Base-by-base conservation (phyloP, 2,113 vertebrate species). In the Hippocampus guttulatus region DNA sequence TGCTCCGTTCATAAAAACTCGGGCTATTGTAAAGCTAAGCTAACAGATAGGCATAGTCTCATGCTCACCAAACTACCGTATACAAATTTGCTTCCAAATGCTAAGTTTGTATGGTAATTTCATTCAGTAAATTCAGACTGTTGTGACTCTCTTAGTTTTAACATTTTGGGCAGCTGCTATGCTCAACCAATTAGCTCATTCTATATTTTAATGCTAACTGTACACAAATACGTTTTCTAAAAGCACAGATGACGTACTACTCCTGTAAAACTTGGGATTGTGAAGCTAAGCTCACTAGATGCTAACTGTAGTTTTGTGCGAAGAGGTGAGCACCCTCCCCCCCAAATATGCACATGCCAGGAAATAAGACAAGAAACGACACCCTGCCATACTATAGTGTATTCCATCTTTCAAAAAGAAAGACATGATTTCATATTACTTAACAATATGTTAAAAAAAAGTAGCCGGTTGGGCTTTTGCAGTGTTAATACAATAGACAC, bases 401-500 rank as follows among this genome's bases (percentile, higher is more conserved):
- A 97, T 98, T 98, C 95, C 96, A 98, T 98, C 97, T 99, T 99
- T 99, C 97, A 98, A 98, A 98, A 99, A 98, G 96, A 99, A 99
- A 99, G 97, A 98, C 94, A 97, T 96, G 95, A 96, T 97, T 98
- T 96, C 97, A 98, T 99, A 98, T 97, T 95, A 97, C 95, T 99
- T 98, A 99, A 98, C 96, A 99, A 98, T 98, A 98, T 98, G 96
- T 99, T 98, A 98, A 99, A 98, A 95, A 51, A 54, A 55, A 55
- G 96, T 96, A 96, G 96, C 95, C 96, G 93, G 94, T 94, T 92
- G 93, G 95, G 96, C 97, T 95, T 97, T 55, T 55, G n/a, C 95
- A 96, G 95, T 98, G 96, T 99, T 98, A 98, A 97, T 96, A 95
- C 96, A 96, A 95, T 95, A 95, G 92, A 98, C 95, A 95, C 95